Evolutionary conservation across 2,888 invertebrate species (phyloP), one percentile per base, ranked within the genome.

Genomic region (Sympetrum striolatum): DNA sequence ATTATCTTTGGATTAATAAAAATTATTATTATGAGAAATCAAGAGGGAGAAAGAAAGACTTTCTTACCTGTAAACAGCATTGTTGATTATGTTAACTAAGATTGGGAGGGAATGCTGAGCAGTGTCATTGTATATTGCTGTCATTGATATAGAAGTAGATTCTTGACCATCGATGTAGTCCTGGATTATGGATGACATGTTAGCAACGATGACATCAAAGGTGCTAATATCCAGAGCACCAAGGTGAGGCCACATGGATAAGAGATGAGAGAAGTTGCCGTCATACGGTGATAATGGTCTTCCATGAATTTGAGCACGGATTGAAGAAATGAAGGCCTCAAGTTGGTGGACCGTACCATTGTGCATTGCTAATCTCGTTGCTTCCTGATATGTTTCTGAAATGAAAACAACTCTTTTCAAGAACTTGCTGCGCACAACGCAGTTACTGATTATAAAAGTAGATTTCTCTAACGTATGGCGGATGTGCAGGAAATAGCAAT

Each of bases 81-180:
- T 97, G 92, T 96, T 96, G 92, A 97, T 94, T 90, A 96, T 94
- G 93, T 97, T 97, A 82, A 97, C 94, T 79, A 97, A 94, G 91
- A 97, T 96, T 4, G 98, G 97, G 92, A 98, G 94, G 91, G 97
- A 96, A 93, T 98, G 98, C 90, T 97, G 96, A 92, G 96, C 96
- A 0, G 97, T 97, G 93, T 97, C 97, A 93, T 98, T 98, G 93
- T 97, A 97, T 91, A 96, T 95, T 73, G 96, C 94, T 92, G 96
- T 95, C 35, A 96, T 94, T 91, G 95, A 95, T 90, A 95, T 95
- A 91, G 95, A 95, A 0, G 95, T 94, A 90, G 94, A 93, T 18
- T 91, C 79, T 53, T 60, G 80, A 80, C 90, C 91, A 81, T 58
- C 90, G 73, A 90, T 53, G 81, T 81, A 91, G 18, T 90, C 90